Percentiles rank a stretch among this genome's conserved stretches.
phyloP scores from a whole-genome alignment of 2,113 vertebrate species.

The Pandion haliaetus region DNA sequence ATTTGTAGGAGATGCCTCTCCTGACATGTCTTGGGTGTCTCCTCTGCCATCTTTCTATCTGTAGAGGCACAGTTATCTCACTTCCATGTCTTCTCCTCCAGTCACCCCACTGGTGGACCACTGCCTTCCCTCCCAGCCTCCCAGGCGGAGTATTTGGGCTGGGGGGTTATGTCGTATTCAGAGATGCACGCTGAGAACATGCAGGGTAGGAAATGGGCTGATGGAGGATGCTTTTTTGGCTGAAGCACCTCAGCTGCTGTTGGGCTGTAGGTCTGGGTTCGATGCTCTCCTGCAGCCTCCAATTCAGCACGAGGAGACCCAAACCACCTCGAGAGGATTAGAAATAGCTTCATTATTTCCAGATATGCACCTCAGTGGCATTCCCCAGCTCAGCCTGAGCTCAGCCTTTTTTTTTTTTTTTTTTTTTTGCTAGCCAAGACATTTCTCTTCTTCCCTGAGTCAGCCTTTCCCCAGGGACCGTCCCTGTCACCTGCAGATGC shows the following conservation, averaged over 20 bases:
- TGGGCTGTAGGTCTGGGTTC: background rate
- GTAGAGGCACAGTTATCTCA: background rate
- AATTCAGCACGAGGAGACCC: background rate
- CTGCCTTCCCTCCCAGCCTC: background rate
- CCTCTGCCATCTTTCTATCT: background rate
- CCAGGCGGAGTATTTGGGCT: fast-evolving
- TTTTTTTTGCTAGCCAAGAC: background rate
- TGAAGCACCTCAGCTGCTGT: background rate
- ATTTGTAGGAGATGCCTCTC: background rate
- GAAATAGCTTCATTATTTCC: background rate
- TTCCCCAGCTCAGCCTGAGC: background rate
- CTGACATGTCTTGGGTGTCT: background rate
- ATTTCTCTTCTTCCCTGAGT: background rate
- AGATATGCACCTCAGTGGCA: background rate
- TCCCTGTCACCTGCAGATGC: background rate
- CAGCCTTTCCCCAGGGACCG: background rate
- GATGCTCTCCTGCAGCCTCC: background rate
- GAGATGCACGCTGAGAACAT: fast-evolving
- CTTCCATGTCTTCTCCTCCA: background rate
- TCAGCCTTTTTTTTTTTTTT: background rate
- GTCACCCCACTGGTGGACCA: fast-evolving
- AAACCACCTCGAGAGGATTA: background rate
- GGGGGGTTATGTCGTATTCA: background rate
- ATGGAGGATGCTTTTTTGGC: background rate
- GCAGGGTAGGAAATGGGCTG: background rate